Evolutionary conservation across 2,113 vertebrate genomes (phyloP).

Genomic region (Serilophus lunatus): DNA sequence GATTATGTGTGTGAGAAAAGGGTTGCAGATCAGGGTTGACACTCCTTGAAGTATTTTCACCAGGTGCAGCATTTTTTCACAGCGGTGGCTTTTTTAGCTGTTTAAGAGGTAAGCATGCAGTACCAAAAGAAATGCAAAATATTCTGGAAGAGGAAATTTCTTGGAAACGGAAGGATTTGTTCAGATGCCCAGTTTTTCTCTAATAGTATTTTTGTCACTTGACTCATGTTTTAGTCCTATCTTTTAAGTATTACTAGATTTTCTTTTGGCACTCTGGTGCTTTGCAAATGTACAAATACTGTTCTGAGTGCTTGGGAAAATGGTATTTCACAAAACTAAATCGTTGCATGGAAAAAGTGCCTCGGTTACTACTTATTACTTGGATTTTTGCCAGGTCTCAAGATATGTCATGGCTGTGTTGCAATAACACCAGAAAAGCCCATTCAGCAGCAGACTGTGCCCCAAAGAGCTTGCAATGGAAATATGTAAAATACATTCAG

Average conservation of each 20-base stretch:
- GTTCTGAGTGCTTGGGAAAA: not conserved
- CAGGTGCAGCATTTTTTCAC: not conserved
- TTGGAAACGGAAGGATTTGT: not conserved
- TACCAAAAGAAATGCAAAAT: not conserved
- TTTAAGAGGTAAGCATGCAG: not conserved
- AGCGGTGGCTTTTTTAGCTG: not conserved
- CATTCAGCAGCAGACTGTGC: not conserved
- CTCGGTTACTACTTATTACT: not conserved
- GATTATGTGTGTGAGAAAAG: not conserved
- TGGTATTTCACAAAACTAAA: not conserved
- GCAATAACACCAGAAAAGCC: not conserved
- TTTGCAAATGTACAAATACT: not conserved
- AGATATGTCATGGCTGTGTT: not conserved
- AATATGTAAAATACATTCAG: not conserved
- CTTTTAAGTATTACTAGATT: not conserved
- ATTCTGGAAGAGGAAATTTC: not conserved
- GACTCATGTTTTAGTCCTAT: not conserved
- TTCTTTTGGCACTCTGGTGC: not conserved
- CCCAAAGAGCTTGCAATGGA: not conserved
- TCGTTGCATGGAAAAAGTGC: not conserved
- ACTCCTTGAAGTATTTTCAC: not conserved
- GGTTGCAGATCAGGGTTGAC: not conserved
- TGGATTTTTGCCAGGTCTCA: not conserved
- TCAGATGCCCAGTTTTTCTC: not conserved
- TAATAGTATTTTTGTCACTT: not conserved